phyloP scores from a whole-genome alignment of 2,888 invertebrate genomes.

The Lissocephala sabroskyi region DNA sequence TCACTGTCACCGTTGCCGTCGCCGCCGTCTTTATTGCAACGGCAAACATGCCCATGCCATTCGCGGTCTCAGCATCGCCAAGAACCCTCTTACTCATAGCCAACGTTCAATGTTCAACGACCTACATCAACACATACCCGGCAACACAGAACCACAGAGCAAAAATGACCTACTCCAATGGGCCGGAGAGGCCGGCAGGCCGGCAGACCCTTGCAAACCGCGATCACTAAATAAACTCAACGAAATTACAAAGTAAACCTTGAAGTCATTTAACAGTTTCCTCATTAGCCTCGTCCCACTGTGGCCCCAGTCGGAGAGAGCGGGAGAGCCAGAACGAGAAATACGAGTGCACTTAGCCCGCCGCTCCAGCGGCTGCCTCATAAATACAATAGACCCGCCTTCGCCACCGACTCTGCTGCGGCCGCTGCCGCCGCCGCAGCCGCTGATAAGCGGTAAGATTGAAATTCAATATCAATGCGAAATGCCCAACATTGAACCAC shows the following conservation, averaged over 20 bases:
- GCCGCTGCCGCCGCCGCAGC: conserved; percentile 3
- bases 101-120: conserved; percentile 29
- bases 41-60: not conserved
- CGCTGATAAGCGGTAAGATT: conserved; percentile 41
- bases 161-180: no score
- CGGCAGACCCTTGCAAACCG: conserved; percentile 37
- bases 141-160: no score
- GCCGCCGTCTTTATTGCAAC: conserved; percentile 27
- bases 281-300: conserved; percentile 42
- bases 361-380: not conserved
- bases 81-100: not conserved
- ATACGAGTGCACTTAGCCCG: conserved; percentile 7
- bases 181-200: conserved; percentile 14
- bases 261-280: conserved; percentile 61
- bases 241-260: conserved; percentile 41
- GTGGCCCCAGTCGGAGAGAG: not conserved
- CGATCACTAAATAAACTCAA: conserved; percentile 53
- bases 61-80: not conserved
- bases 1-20: not conserved
- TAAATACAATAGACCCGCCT: conserved; percentile 1
- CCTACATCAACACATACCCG: conserved; percentile 59
- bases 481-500: conserved; percentile 31
- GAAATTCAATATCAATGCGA: conserved; percentile 62
- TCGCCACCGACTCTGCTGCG: not conserved
- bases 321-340: conserved; percentile 4